These are phyloP conservation scores for Chaenocephalus aceratus DNA, from an alignment of 2,113 vertebrate genomes.

Conservation along the genomic window DNA sequence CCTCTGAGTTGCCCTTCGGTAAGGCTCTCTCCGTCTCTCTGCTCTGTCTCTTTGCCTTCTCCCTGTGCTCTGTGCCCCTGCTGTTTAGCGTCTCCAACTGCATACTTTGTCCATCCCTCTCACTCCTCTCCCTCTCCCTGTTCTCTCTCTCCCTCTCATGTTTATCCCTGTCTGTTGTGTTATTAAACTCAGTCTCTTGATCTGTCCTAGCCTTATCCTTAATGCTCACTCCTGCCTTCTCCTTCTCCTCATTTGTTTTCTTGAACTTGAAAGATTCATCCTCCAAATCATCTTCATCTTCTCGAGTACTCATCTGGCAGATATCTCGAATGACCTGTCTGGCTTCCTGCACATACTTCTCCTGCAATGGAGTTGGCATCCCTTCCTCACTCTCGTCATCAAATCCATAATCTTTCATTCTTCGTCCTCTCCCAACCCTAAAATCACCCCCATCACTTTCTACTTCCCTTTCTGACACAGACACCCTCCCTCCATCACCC, in stretches of 20 bases:
- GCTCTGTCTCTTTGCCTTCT: slow-evolving; percentile 60
- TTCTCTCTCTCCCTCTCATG: slow-evolving; percentile 73
- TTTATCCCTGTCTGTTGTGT: slow-evolving; percentile 72
- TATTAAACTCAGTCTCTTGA: slow-evolving; percentile 37
- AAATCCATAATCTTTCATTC: slow-evolving; percentile 70
- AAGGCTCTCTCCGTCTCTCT: slow-evolving; percentile 71
- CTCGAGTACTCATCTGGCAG: slow-evolving; percentile 90
- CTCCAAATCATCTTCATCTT: slow-evolving; percentile 69
- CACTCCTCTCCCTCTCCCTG: slow-evolving; percentile 60
- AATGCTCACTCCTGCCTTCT: slow-evolving; percentile 5
- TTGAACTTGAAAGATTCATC: slow-evolving; percentile 47
- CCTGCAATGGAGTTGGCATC: slow-evolving; percentile 86
- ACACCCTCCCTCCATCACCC: slow-evolving; percentile 68
- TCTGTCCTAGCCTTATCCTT: slow-evolving; percentile 50
- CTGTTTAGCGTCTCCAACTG: slow-evolving; percentile 69
- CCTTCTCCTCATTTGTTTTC: slow-evolving; percentile 43
- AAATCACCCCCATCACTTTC: slow-evolving; percentile 80
- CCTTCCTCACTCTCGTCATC: slow-evolving; percentile 78
- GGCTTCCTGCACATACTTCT: slow-evolving; percentile 94
- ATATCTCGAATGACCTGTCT: slow-evolving; percentile 96
- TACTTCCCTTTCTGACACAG: slow-evolving; percentile 78
- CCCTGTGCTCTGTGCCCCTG: slow-evolving; percentile 66
- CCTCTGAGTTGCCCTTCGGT: slow-evolving; percentile 78
- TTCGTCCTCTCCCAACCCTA: slow-evolving; percentile 55
- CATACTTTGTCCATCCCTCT: slow-evolving; percentile 73